Evolutionary conservation across 2,888 invertebrate species (phyloP).

Genomic region (Teleiodes luculella): DNA sequence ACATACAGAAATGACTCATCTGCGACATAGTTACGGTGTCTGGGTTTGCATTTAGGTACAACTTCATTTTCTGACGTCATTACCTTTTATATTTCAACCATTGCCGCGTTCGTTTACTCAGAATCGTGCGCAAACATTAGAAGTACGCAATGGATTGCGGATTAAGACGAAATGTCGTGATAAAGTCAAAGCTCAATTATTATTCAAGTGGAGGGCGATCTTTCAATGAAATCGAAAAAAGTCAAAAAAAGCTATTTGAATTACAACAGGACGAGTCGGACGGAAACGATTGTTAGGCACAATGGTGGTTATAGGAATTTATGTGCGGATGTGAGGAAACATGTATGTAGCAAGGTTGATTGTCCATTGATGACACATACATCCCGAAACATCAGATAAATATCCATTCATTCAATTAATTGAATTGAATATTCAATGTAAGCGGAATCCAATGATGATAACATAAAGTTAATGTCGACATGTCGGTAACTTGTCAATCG

Average conservation of each 20-base stretch:
- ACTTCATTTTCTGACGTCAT: not conserved
- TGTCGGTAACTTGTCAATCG: too few species aligned
- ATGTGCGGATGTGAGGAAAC: slow-evolving; percentile 37
- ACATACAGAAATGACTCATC: slow-evolving; percentile 58
- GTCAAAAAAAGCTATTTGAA: slow-evolving; percentile 36
- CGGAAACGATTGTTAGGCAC: slow-evolving; percentile 62
- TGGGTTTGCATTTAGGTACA: slow-evolving; percentile 19
- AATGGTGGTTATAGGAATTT: slow-evolving; percentile 55
- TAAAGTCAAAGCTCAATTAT: slow-evolving; percentile 12
- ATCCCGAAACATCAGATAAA: slow-evolving; percentile 4
- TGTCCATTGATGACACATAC: not conserved
- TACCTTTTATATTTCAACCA: not conserved
- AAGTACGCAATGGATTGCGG: not conserved
- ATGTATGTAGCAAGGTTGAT: not conserved
- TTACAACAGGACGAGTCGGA: slow-evolving; percentile 50
- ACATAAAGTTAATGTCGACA: too few species aligned
- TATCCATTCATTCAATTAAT: not conserved
- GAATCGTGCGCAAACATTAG: not conserved
- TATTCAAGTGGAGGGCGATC: slow-evolving; percentile 32
- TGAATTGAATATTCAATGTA: not conserved
- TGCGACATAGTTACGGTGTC: slow-evolving; percentile 43
- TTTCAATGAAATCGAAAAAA: slow-evolving; percentile 52
- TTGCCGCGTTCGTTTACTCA: not conserved
- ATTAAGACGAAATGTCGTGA: not conserved
- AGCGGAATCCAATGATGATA: not conserved